Conservation (phyloP, 2,888 invertebrate genomes). For the Andricus quercusramuli region DNA sequence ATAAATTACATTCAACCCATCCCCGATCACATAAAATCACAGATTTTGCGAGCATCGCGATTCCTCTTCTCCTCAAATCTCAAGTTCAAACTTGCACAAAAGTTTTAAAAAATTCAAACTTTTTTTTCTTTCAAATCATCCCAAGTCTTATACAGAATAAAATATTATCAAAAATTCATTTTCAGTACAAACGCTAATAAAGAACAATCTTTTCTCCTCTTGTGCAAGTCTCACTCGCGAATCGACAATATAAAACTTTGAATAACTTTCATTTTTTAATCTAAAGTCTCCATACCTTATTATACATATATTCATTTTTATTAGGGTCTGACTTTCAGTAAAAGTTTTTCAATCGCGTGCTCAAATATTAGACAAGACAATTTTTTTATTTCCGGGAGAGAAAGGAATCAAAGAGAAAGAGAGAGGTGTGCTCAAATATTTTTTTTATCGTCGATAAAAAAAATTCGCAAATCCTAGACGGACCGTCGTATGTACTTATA, state of each 20-base stretch:
- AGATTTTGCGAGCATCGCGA: constrained; percentile 40
- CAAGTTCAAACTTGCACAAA: constrained; percentile 26
- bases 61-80: constrained; percentile 15
- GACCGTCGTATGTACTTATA: constrained; percentile 67
- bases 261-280: constrained; percentile 28
- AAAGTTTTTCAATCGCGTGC: constrained; percentile 20
- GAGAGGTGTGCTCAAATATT: not conserved
- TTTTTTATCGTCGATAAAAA: constrained; percentile 29
- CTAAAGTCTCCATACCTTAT: constrained; percentile 18
- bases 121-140: constrained; percentile 32
- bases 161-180: constrained; percentile 32
- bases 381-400: not conserved
- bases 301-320: constrained; percentile 26
- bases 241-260: constrained; percentile 30
- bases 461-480: constrained; percentile 64
- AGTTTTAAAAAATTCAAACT: not conserved
- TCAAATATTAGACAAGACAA: constrained; percentile 34
- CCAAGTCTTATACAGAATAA: not conserved
- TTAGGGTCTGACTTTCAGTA: constrained; percentile 16
- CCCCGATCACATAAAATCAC: constrained; percentile 45
- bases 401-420: not conserved
- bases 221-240: constrained; percentile 14
- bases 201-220: not conserved
- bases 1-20: constrained; percentile 33
- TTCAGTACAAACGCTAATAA: not conserved